Evolutionary conservation across 2,113 vertebrate genomes (phyloP), one percentile per base, ranked within the genome.

Genomic region (Brachyhypopomus occidentalis): DNA sequence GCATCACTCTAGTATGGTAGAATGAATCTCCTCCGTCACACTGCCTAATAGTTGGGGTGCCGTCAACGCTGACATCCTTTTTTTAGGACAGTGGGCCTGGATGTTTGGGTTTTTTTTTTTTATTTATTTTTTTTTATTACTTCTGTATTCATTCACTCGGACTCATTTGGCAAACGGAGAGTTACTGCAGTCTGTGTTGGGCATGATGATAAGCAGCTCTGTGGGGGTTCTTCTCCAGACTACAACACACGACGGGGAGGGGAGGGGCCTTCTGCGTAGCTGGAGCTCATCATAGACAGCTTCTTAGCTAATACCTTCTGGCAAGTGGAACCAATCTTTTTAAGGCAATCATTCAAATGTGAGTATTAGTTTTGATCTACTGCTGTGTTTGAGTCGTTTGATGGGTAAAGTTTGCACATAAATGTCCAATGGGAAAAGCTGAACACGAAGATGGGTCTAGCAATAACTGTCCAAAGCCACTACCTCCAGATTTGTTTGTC

Each of bases 401-500:
- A 67, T 62, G 25, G 55, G 76, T 77, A n/a, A 64, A 63, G 64
- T 70, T 70, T 64, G 64, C 45, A 67, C 25, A 58, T 52, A 74
- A 78, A 59, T 67, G 80, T 23, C 34, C 19, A 1, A 34, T n/a
- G 78, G 69, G 76, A 74, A 23, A 22, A 36, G n/a, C 38, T 81
- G 84, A 60, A 34, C 55, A 70, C 58, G 77, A 73, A 83, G 74
- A 83, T 55, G 73, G 11, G 69, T 83, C 72, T 83, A 69, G 52
- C 59, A 70, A 76, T 59, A 20, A 30, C 62, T 9, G 34, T 71
- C 27, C 14, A 45, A 70, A 69, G 62, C 48, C 36, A 30, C 63
- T 81, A 52, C 63, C 73, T 76, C 27, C 16, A 38, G 27, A 55
- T 60, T 36, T 60, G 62, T 70, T 71, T 78, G 59, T 58, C 67